Evolutionary conservation across 2,113 vertebrate species (phyloP).

Genomic region (Caracal caracal): DNA sequence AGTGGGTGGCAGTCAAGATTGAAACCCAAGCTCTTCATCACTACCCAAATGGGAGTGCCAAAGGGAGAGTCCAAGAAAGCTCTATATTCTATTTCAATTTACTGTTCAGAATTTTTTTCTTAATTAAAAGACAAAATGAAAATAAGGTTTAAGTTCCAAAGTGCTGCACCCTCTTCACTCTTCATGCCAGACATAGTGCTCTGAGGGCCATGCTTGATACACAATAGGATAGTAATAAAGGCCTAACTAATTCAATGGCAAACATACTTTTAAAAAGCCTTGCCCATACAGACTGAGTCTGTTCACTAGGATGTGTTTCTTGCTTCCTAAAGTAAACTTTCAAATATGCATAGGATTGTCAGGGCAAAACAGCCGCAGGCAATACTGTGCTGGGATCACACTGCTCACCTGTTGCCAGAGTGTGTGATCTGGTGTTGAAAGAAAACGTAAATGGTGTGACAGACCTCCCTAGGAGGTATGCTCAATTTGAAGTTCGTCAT

Average conservation of each 20-base stretch:
- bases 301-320: background rate
- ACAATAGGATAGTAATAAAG: background rate
- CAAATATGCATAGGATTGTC: background rate
- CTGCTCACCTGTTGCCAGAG: background rate
- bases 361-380: background rate
- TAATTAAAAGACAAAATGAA: background rate
- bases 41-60: background rate
- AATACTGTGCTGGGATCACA: background rate
- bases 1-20: background rate
- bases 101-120: background rate
- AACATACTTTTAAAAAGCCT: background rate
- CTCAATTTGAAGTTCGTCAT: background rate
- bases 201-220: background rate
- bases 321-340: conserved; percentile 12
- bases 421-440: background rate
- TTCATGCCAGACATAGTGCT: background rate
- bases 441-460: background rate
- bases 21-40: background rate
- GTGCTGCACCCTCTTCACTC: background rate
- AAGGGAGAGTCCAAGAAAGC: background rate
- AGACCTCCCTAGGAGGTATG: background rate
- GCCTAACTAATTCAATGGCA: background rate
- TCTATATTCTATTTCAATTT: background rate
- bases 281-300: background rate
- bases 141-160: background rate